Conservation (phyloP, 2,113 vertebrate genomes). For the Odocoileus virginianus region DNA sequence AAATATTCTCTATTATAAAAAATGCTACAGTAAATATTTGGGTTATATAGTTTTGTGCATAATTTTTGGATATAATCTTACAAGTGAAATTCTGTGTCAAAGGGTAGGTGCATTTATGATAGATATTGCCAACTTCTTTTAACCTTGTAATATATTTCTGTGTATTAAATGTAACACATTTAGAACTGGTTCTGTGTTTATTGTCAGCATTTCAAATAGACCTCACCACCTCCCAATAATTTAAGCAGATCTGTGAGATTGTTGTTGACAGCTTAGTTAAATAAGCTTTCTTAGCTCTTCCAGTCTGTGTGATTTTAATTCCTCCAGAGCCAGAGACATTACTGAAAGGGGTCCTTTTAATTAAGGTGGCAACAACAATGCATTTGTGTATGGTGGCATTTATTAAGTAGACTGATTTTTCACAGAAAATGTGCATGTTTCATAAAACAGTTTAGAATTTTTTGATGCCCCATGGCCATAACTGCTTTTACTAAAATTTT, state of each 20-base stretch:
- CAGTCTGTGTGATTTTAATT: constrained; percentile 23
- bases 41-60: neutral
- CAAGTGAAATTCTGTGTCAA: neutral
- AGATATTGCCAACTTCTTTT: neutral
- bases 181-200: neutral
- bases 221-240: neutral
- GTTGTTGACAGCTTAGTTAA: constrained; percentile 35
- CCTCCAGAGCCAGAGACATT: neutral
- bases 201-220: constrained; percentile 24
- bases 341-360: neutral
- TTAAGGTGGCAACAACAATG: neutral
- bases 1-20: neutral
- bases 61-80: neutral
- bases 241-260: constrained; percentile 30
- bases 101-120: neutral
- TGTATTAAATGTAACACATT: neutral
- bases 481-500: neutral
- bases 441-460: neutral
- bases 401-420: neutral
- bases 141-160: neutral
- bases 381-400: neutral
- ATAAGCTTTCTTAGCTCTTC: constrained; percentile 3
- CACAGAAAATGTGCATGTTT: neutral
- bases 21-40: neutral
- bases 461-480: neutral